Evolutionary conservation across 2,888 invertebrate genomes (phyloP), one percentile per base, ranked within the genome.

Genomic region (Brachynemurus nebulosus): DNA sequence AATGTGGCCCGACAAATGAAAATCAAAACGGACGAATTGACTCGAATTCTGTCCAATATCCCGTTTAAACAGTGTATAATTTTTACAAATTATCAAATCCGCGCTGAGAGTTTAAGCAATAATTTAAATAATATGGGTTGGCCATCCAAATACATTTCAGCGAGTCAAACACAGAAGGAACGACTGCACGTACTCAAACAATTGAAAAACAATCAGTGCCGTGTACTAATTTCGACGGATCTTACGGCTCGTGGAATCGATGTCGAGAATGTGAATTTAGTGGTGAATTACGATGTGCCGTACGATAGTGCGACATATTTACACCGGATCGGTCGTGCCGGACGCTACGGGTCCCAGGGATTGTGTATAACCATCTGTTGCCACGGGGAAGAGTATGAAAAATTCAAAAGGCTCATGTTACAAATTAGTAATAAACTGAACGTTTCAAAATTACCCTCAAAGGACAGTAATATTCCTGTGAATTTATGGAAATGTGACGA

Each of bases 271-370:
- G 83, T 96, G 8, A 89, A 97, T 69, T 64, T 98, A 47, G 86
- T 98, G 1, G 74, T 98, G 7, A 96, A 97, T 64, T 75, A 93
- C 57, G 96, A 96, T 60, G 68, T 86, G 21, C 91, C 97, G 1
- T 58, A 58, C 49, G 81, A 86, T 56, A 71, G 77, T 52, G 79
- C 83, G 50, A 90, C 86, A 14, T 93, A 93, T 68, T 72, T 93
- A 49, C 97, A 98, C 67, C 72, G 97, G 57, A 92, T 95, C 59
- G 97, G 97, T 1, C 74, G 97, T 55, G 92, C 95, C 35, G 97
- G 97, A 0, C 72, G 97, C 48, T 97, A 83, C 69, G 97, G 96
- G 1, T 79, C 86, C 1, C 76, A 77, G 60, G 93, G 92, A 42
- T 71, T 77, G 45, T 81, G 86, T 19, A 73, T 93, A 11, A 81